phyloP scores from a whole-genome alignment of 2,113 vertebrate species.

The Actenoides lindsayi region DNA sequence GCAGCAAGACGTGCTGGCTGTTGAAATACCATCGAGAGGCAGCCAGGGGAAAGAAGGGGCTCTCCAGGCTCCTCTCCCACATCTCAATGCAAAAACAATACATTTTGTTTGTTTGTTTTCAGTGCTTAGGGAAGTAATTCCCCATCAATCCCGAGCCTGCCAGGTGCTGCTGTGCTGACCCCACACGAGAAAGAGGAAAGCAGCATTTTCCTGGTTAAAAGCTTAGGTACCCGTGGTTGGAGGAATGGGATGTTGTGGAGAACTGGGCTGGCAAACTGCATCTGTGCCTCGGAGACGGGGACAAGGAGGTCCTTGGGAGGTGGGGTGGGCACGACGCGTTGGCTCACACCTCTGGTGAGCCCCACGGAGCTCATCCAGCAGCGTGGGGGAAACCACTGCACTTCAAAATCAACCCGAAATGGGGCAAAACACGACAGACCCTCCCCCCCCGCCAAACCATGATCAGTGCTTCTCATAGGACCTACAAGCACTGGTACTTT shows the following conservation, averaged over 20 bases:
- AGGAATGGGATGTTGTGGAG: background rate
- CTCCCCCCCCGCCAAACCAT: background rate
- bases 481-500: background rate
- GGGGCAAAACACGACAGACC: background rate
- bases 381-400: rapidly evolving
- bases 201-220: background rate
- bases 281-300: background rate
- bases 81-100: background rate
- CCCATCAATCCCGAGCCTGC: background rate
- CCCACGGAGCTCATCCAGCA: background rate
- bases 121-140: background rate
- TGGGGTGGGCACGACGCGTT: rapidly evolving
- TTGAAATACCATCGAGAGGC: background rate
- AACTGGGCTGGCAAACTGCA: rapidly evolving
- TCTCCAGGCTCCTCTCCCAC: background rate
- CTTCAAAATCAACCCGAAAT: background rate
- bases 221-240: background rate
- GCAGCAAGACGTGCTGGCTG: background rate
- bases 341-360: background rate
- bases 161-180: background rate
- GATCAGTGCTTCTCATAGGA: background rate
- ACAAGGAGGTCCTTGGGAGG: background rate
- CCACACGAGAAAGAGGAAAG: background rate
- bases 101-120: background rate
- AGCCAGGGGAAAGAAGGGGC: background rate